These are phyloP conservation scores for Aphrocallistes beatrix DNA, from an alignment of 37 sponge, comb jelly and placozoan genomes.

Conservation along the genomic window DNA sequence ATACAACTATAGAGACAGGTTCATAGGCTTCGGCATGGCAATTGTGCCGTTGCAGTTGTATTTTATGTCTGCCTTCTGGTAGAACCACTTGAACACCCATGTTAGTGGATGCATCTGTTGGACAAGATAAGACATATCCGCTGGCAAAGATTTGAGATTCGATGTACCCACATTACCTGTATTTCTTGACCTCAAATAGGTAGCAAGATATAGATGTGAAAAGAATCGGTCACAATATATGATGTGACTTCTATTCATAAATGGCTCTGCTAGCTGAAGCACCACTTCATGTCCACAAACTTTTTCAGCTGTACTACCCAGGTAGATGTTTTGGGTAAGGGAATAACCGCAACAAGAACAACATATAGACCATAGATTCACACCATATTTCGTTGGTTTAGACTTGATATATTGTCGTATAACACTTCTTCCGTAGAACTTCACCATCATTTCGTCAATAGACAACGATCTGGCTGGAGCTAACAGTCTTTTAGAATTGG, in stretches of 20 bases:
- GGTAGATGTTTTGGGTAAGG: background rate
- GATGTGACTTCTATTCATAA: background rate
- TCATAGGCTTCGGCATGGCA: background rate
- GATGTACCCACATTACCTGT: background rate
- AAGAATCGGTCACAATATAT: background rate
- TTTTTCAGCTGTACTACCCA: background rate
- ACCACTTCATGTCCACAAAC: background rate
- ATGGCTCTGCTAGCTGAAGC: background rate
- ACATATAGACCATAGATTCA: background rate
- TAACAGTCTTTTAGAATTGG: background rate
- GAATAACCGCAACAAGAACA: background rate
- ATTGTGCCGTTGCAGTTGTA: background rate
- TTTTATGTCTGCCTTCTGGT: background rate
- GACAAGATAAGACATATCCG: background rate
- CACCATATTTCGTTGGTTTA: background rate
- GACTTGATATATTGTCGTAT: background rate
- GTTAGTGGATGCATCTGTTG: slow-evolving; percentile 10
- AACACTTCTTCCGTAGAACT: background rate
- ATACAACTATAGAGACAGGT: background rate
- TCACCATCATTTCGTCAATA: slow-evolving; percentile 15
- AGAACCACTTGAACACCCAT: background rate
- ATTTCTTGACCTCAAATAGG: background rate
- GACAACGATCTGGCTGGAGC: background rate
- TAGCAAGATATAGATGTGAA: background rate
- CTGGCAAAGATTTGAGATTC: background rate